Conservation (phyloP, 23 tunicate species). For the Trididemnum nubilum region DNA sequence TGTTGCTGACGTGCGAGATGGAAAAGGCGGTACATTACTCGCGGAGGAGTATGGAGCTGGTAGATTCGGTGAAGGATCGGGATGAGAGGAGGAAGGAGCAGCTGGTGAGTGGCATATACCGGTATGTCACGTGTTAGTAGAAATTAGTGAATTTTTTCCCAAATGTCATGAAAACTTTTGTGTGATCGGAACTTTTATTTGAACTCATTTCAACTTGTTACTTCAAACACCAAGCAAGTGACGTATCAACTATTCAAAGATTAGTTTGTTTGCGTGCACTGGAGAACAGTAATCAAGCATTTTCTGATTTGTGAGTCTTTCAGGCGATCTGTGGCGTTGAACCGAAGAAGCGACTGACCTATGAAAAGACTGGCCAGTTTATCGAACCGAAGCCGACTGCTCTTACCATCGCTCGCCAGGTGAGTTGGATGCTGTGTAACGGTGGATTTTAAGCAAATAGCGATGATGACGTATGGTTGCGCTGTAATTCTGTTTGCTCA, state of each 20-base stretch:
- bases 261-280: no score
- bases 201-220: no score
- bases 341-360: neutral
- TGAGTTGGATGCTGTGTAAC: neutral
- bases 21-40: constrained; percentile 78
- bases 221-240: no score
- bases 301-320: no score
- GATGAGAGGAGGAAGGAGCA: constrained; percentile 48
- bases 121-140: neutral
- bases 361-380: constrained; percentile 32
- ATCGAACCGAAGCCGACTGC: constrained; percentile 88
- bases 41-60: constrained; percentile 59
- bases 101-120: constrained; percentile 17
- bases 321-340: constrained; percentile 44
- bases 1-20: constrained; percentile 61
- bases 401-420: constrained; percentile 71
- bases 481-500: no score
- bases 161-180: neutral
- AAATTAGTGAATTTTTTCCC: neutral
- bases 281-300: no score
- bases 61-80: constrained; percentile 51
- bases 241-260: no score
- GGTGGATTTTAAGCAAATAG: neutral
- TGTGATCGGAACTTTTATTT: no score
- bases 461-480: no score